These are phyloP conservation scores for Drosophila micromelanica DNA, from an alignment of 1,140 invertebrate genomes.

Conservation along the genomic window DNA sequence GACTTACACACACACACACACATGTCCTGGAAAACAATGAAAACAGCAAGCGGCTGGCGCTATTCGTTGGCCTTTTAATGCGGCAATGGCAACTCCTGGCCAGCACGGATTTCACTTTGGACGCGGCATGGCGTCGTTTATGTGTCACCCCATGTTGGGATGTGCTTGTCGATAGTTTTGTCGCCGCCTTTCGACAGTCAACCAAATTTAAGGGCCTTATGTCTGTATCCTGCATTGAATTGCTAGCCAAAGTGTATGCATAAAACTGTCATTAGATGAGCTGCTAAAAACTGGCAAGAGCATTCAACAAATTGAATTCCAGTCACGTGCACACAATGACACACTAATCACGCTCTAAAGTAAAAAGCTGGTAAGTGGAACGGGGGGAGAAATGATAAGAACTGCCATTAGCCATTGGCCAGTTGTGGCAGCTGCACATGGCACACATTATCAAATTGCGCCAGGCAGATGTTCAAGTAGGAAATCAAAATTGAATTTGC, in stretches of 20 bases:
- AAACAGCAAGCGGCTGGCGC: conserved; percentile 35
- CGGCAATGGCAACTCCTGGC: neutral
- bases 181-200: conserved; percentile 26
- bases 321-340: conserved; percentile 69
- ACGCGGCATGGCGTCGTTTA: conserved; percentile 10
- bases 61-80: conserved; percentile 50
- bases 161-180: conserved; percentile 27
- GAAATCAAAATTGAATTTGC: conserved; percentile 76
- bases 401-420: conserved; percentile 51
- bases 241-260: conserved; percentile 41
- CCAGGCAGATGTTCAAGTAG: conserved; percentile 40
- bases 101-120: conserved; percentile 21
- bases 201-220: conserved; percentile 1
- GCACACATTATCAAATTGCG: conserved; percentile 69
- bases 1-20: conserved; percentile 16
- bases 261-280: conserved; percentile 61
- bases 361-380: conserved; percentile 10
- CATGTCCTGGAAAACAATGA: conserved; percentile 40
- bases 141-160: neutral
- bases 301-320: conserved; percentile 60
- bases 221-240: conserved; percentile 13
- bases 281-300: conserved; percentile 42
- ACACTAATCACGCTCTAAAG: conserved; percentile 63
- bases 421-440: conserved; percentile 55
- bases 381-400: neutral